A percentile compares a stretch with the other conserved stretches of the same genome.
Evolutionary conservation across 2,888 invertebrate species (phyloP).

Genomic region (Cyclophora albipunctata): DNA sequence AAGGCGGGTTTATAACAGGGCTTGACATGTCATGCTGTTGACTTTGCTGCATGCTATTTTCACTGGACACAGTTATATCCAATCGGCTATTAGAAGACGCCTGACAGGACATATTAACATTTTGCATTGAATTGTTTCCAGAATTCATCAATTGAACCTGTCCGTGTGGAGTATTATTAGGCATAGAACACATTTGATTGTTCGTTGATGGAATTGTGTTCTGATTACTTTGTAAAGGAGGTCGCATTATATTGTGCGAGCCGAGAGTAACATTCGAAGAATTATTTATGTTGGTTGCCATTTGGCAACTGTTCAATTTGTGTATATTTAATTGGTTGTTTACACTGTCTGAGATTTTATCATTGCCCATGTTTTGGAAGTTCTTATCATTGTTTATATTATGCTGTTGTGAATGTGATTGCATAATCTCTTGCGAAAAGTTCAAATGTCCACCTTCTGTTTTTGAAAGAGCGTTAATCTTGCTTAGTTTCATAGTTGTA

Average conservation of each 20-base stretch:
- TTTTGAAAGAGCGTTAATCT: slow-evolving; percentile 66
- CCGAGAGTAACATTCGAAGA: slow-evolving; percentile 62
- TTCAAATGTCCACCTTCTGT: slow-evolving; percentile 66
- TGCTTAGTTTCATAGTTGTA: slow-evolving; percentile 63
- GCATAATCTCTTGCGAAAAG: slow-evolving; percentile 68
- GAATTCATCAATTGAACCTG: slow-evolving; percentile 61
- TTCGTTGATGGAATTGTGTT: slow-evolving; percentile 48
- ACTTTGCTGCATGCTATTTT: slow-evolving; percentile 46
- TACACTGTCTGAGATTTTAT: slow-evolving; percentile 56
- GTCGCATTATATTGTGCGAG: slow-evolving; percentile 58
- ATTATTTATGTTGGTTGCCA: slow-evolving; percentile 49
- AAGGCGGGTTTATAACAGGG: slow-evolving; percentile 39
- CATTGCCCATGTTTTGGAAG: slow-evolving; percentile 62
- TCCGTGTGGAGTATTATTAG: slow-evolving; percentile 50
- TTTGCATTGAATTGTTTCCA: slow-evolving; percentile 58
- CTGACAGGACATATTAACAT: slow-evolving; percentile 61
- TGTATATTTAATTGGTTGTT: slow-evolving; percentile 57
- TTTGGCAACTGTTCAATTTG: slow-evolving; percentile 64
- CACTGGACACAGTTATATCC: slow-evolving; percentile 46
- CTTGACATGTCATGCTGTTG: slow-evolving; percentile 54
- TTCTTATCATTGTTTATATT: slow-evolving; percentile 55
- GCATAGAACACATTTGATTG: slow-evolving; percentile 60
- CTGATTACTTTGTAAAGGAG: slow-evolving; percentile 53
- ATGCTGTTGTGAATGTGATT: slow-evolving; percentile 64
- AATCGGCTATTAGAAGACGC: slow-evolving; percentile 53